Evolutionary conservation across 2,797 vertebrate species (phyloP).

Genomic region (Sternarchorhynchus goeldii): DNA sequence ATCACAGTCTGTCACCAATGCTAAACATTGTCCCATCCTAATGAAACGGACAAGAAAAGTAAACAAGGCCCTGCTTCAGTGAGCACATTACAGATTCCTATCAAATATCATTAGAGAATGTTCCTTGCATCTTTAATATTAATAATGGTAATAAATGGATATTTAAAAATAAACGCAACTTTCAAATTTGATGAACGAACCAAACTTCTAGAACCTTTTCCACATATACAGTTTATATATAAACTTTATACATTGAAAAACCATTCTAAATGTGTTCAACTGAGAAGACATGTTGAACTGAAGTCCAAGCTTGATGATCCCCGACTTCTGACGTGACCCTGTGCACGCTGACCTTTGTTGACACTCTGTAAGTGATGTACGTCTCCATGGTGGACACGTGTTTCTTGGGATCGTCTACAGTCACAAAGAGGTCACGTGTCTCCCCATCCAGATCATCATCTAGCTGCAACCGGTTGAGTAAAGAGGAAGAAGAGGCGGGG

Average conservation of each 20-base stretch:
- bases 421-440: conserved; percentile 93
- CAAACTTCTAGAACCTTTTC: no score
- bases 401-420: conserved; percentile 96
- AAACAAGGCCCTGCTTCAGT: background rate
- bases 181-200: no score
- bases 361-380: conserved; percentile 95
- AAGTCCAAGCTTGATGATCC: background rate
- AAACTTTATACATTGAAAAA: no score
- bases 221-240: no score
- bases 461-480: conserved; percentile 92
- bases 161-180: no score
- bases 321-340: background rate
- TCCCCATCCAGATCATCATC: conserved; percentile 90
- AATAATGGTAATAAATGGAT: no score
- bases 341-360: conserved; percentile 84
- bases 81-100: background rate
- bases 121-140: no score
- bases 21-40: background rate
- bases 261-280: no score
- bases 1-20: conserved; percentile 41
- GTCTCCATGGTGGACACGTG: conserved; percentile 99
- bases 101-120: background rate
- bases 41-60: background rate
- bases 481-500: conserved; percentile 87
- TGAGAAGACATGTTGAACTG: no score